Evolutionary conservation across 2,797 vertebrate genomes (phyloP).

Genomic region (Columba guinea): DNA sequence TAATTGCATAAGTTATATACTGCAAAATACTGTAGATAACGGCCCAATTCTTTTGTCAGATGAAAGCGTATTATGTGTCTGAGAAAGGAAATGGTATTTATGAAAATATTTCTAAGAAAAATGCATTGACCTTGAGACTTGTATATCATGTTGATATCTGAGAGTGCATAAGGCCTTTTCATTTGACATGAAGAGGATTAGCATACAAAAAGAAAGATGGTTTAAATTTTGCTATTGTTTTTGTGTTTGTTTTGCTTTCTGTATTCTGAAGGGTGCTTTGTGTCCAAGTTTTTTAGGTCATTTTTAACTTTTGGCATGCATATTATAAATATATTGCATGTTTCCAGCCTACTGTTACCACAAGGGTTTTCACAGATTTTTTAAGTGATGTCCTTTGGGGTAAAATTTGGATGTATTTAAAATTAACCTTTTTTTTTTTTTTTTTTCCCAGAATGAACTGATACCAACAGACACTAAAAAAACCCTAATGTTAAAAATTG

Average conservation of each 20-base stretch:
- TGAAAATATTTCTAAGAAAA: slow-evolving; percentile 24
- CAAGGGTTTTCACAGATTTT: background rate
- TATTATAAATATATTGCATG: background rate
- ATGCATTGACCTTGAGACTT: background rate
- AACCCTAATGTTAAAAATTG: background rate
- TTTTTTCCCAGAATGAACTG: background rate
- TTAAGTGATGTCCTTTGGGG: background rate
- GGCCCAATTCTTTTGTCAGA: background rate
- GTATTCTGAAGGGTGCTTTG: background rate
- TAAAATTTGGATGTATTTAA: background rate
- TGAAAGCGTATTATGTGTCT: background rate
- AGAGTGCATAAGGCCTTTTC: background rate
- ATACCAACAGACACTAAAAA: background rate
- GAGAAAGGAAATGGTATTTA: background rate
- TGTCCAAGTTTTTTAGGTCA: background rate
- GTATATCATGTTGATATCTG: background rate
- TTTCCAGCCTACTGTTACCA: background rate
- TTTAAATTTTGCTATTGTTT: background rate
- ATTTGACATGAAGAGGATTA: background rate
- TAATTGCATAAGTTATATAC: slow-evolving; percentile 33
- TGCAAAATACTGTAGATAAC: background rate
- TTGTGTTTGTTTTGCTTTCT: background rate
- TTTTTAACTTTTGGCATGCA: background rate
- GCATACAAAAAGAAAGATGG: background rate
- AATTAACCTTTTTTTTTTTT: background rate